Evolutionary conservation across 30 jellyfish, hydroid and myxozoan genomes (phyloP).

Genomic region (Clytia hemisphaerica): DNA sequence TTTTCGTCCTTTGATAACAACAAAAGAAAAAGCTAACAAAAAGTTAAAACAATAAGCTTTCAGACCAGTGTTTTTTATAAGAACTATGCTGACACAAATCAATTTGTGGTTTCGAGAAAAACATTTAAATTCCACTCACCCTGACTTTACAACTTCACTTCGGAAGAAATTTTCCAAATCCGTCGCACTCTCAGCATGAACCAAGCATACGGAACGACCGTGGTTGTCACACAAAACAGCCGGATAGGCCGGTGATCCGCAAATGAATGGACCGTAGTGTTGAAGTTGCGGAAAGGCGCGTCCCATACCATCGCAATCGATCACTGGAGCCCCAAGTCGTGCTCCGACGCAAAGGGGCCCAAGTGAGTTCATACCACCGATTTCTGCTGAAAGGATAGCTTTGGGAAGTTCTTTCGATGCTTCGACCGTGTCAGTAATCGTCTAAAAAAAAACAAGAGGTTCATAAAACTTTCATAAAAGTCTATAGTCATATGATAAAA

Average conservation of each 20-base stretch:
- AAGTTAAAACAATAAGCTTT: no score
- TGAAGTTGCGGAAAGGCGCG: slow-evolving; percentile 61
- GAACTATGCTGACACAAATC: no score
- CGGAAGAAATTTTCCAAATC: slow-evolving; percentile 49
- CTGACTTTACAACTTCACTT: slow-evolving; percentile 27
- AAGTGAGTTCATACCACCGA: slow-evolving; percentile 58
- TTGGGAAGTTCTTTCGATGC: no score
- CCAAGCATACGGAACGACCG: slow-evolving; percentile 34
- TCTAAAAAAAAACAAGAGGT: no score
- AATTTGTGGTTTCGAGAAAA: not conserved
- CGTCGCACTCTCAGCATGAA: slow-evolving; percentile 6
- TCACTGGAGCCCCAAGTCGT: slow-evolving; percentile 48
- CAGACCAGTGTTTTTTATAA: no score
- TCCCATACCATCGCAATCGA: slow-evolving; percentile 77
- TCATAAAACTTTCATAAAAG: no score
- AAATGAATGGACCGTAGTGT: slow-evolving; percentile 38
- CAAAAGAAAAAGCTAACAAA: no score
- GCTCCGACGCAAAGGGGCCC: slow-evolving; percentile 46
- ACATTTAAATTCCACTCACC: slow-evolving; percentile 20
- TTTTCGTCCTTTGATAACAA: no score
- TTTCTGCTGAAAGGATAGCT: slow-evolving; percentile 33
- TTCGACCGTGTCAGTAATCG: no score
- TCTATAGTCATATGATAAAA: no score
- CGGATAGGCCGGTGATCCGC: slow-evolving; percentile 40
- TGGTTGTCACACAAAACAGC: slow-evolving; percentile 40